Base-by-base conservation (phyloP, 2,797 vertebrate species). In the Sarcophilus harrisii region DNA sequence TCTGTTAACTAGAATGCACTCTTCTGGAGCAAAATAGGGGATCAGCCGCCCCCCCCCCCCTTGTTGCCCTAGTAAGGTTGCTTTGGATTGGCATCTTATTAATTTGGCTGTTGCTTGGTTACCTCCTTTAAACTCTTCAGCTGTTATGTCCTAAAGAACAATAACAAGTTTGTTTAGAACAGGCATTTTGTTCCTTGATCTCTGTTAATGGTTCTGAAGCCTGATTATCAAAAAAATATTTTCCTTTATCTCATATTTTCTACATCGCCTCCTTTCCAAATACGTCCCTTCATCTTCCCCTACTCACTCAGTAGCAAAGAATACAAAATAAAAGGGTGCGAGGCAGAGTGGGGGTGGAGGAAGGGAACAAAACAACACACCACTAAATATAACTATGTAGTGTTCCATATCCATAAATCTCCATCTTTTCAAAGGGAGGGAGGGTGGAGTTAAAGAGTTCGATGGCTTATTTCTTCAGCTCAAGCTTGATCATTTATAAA, bases 71-170 rank as follows among this genome's bases (percentile, higher is more conserved):
- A 0, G 21, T 28, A 58, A 59, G 92, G 58, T 81, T 59, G 92
- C 93, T 21, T 12, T 8, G 93, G 92, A 1, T 38, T 12, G 87
- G 73, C 57, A 94, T 81, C 59, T 32, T 1, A 28, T 49, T 90
- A 92, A 95, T 38, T 92, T 62, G 57, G 29, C 93, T 16, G 3
- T 45, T 66, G 95, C 95, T 91, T 89, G 73, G 32, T 59, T 28
- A 27, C 0, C 28, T 38, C 58, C 57, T 57, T 9, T 32, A 92
- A 58, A 54, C 24, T 91, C 45, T 66, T 91, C 62, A n/a, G 8
- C 94, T 1, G 32, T 58, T 1, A 49, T 28, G 92, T 58, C 81
- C 93, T 57, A 9, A 45, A 58, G 90, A 60, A 57, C 29, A 6
- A 30, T 66, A 66, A 45, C 95, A 59, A 18, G 8, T 92, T 59